Conservation (phyloP, 2,113 vertebrate species). For the Tragelaphus buxtoni region DNA sequence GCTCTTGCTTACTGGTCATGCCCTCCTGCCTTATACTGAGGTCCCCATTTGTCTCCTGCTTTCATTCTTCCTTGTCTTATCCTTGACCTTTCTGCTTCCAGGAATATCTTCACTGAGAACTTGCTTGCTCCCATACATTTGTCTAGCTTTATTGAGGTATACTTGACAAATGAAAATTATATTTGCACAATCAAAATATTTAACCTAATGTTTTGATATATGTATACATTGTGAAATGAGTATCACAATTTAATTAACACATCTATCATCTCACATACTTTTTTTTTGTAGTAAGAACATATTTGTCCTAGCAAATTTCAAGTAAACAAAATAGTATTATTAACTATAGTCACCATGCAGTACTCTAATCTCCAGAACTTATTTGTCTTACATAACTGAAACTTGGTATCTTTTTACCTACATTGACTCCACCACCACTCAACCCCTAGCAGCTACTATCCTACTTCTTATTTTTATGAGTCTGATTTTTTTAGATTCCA, state of each 20-base stretch:
- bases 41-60: slow-evolving; percentile 8
- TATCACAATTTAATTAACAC: background rate
- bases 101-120: slow-evolving; percentile 52
- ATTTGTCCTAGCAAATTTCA: background rate
- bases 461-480: background rate
- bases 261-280: background rate
- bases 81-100: slow-evolving; percentile 32
- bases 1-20: background rate
- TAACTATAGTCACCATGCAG: background rate
- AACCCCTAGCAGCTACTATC: background rate
- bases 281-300: background rate
- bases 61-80: background rate
- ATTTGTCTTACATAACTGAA: background rate
- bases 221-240: background rate
- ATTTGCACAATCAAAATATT: background rate
- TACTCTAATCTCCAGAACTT: background rate
- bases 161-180: background rate
- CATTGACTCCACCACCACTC: background rate
- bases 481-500: background rate
- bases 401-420: background rate
- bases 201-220: background rate
- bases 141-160: background rate
- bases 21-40: background rate
- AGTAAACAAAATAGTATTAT: background rate
- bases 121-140: background rate